Evolutionary conservation across 2,888 invertebrate genomes (phyloP).

Genomic region (Lasiommata megera): DNA sequence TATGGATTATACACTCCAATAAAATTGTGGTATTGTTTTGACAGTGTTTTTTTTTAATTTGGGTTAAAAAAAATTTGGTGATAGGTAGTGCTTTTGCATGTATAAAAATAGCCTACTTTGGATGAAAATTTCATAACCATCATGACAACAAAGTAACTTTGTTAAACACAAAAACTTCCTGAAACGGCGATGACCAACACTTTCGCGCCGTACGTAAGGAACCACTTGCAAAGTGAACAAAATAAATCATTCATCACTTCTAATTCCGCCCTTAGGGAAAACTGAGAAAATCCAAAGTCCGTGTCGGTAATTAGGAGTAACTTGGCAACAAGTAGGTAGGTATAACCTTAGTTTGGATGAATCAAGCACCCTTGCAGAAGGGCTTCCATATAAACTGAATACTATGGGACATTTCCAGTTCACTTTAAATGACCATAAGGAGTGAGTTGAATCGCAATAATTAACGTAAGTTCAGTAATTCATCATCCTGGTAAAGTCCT

Average conservation of each 20-base stretch:
- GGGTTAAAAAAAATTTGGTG: no score
- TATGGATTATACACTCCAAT: no score
- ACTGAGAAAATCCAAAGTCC: slow-evolving; percentile 43
- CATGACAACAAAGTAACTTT: background rate
- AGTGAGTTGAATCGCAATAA: no score
- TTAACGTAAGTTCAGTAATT: no score
- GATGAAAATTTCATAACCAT: background rate
- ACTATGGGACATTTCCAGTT: background rate
- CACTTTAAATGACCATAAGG: no score
- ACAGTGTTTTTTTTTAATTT: no score
- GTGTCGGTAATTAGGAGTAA: slow-evolving; percentile 44
- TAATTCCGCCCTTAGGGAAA: slow-evolving; percentile 41
- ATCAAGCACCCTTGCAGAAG: slow-evolving; percentile 17
- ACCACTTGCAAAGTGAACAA: slow-evolving; percentile 26
- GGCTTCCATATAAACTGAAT: background rate
- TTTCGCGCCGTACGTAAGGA: slow-evolving; percentile 21
- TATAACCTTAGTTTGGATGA: slow-evolving; percentile 26
- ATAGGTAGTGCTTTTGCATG: no score
- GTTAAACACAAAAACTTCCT: background rate
- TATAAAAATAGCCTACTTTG: no score
- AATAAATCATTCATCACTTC: slow-evolving; percentile 42
- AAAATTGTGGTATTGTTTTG: no score
- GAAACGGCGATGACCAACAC: slow-evolving; percentile 18
- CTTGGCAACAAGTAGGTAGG: slow-evolving; percentile 43
- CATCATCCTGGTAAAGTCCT: no score